These are phyloP conservation scores for Microctonus hyperodae DNA, from an alignment of 2,888 invertebrate species.

Conservation along the genomic window DNA sequence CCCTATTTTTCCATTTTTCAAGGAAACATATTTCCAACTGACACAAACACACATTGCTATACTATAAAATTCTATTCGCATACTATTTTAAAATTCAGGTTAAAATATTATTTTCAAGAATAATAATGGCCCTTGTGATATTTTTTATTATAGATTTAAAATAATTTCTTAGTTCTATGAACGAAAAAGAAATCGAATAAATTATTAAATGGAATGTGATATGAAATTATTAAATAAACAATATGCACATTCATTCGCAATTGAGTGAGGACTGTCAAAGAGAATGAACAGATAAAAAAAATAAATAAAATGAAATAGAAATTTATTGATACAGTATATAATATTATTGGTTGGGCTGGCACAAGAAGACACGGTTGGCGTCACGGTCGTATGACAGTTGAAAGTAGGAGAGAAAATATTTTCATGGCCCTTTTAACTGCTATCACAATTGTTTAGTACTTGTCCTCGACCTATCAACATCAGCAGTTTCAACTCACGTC, in stretches of 20 bases:
- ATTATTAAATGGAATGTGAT: neutral
- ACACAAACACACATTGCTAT: neutral
- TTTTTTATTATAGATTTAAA: too few relatives aligned
- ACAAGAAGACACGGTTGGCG: constrained; percentile 44
- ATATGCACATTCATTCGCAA: too few relatives aligned
- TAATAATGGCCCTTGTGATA: too few relatives aligned
- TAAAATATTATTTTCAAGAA: too few relatives aligned
- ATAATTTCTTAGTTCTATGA: too few relatives aligned
- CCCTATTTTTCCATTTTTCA: too few relatives aligned
- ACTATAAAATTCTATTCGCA: too few relatives aligned
- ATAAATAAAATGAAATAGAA: neutral
- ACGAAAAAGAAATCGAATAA: neutral
- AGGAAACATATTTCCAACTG: too few relatives aligned
- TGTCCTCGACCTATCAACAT: constrained; percentile 16
- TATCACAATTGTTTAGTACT: neutral
- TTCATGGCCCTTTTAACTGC: constrained; percentile 21
- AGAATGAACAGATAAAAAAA: neutral
- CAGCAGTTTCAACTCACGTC: neutral
- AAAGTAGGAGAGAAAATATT: constrained; percentile 1
- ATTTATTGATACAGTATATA: neutral
- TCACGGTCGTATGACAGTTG: constrained; percentile 40
- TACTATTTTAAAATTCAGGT: too few relatives aligned
- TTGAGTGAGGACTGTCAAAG: neutral
- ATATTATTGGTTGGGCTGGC: constrained; percentile 35
- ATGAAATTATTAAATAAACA: too few relatives aligned